phyloP scores from a whole-genome alignment of 2,888 invertebrate genomes.

The Acanthosepion pharaonis region DNA sequence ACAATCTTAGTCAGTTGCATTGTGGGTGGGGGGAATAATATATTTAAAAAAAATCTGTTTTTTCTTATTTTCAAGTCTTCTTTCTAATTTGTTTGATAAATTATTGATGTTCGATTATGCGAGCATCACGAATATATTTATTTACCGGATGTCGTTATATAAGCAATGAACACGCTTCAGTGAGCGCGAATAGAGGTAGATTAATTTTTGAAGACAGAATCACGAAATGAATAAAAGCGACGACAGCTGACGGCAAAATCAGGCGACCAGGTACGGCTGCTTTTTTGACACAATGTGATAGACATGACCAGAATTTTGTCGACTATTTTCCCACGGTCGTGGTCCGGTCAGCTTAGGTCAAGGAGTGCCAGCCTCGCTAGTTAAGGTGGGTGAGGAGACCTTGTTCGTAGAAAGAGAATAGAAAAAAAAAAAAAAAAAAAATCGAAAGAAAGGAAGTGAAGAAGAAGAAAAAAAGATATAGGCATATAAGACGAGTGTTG shows the following conservation, averaged over 20 bases:
- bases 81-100: neutral
- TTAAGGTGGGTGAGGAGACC: slow-evolving; percentile 6
- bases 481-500: no score
- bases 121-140: neutral
- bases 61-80: neutral
- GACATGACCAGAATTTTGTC: slow-evolving; percentile 10
- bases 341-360: neutral
- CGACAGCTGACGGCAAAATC: neutral
- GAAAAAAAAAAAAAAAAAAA: neutral
- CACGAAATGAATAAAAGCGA: neutral
- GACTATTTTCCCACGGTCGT: slow-evolving; percentile 1
- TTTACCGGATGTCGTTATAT: neutral
- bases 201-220: neutral
- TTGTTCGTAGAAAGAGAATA: neutral
- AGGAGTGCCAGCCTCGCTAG: neutral
- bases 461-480: neutral
- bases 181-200: neutral
- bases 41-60: no score
- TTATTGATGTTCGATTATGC: neutral
- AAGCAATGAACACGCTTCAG: neutral
- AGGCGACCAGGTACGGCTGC: neutral
- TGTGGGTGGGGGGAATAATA: no score
- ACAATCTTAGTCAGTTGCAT: no score
- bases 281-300: neutral
- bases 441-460: neutral